phyloP scores from a whole-genome alignment of 2,797 vertebrate genomes.

The Muraenolepis orangiensis region DNA sequence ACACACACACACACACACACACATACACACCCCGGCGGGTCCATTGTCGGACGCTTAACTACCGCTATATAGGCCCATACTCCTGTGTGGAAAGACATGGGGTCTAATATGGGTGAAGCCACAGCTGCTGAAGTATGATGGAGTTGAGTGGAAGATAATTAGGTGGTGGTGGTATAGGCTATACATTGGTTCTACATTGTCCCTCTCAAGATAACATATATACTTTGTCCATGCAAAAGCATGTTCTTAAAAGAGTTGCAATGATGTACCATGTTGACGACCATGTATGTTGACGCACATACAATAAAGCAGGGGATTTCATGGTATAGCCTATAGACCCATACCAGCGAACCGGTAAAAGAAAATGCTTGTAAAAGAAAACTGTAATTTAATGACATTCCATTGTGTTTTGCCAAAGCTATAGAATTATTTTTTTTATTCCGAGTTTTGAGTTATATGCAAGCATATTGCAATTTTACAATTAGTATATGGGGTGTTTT shows the following conservation, averaged over 20 bases:
- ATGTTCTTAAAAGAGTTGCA: no score
- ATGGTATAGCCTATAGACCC: not conserved
- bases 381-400: not conserved
- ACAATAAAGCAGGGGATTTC: not conserved
- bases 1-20: no score
- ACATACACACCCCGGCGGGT: no score
- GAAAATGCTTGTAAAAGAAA: not conserved
- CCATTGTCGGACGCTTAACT: constrained; percentile 68
- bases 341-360: not conserved
- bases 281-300: not conserved
- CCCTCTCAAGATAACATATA: no score
- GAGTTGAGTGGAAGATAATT: constrained; percentile 53
- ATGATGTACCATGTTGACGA: no score
- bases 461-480: no score
- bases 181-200: no score
- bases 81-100: constrained; percentile 84
- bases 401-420: constrained; percentile 31
- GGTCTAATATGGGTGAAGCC: constrained; percentile 89
- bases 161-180: no score
- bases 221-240: no score
- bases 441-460: no score
- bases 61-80: not conserved
- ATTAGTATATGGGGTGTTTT: no score
- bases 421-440: not conserved
- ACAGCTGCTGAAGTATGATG: constrained; percentile 77